phyloP scores from a whole-genome alignment of 1,140 invertebrate species.

The Drosophila azteca region DNA sequence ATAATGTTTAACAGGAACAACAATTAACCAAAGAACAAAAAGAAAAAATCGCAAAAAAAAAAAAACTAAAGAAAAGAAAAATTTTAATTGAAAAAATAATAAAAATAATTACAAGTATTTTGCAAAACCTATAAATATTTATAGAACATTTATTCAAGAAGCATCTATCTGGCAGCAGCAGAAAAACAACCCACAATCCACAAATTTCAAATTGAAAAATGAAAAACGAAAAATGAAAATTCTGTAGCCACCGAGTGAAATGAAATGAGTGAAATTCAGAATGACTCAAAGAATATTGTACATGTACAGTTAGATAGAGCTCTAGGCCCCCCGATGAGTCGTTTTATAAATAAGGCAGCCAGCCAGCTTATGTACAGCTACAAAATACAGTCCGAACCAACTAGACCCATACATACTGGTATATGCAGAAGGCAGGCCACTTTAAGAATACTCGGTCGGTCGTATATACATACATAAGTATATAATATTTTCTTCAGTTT shows the following conservation, averaged over 20 bases:
- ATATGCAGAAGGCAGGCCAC: constrained; percentile 31
- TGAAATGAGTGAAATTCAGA: constrained; percentile 61
- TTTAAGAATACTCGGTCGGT: constrained; percentile 55
- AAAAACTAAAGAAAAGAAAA: constrained; percentile 40
- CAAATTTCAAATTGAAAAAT: constrained; percentile 30
- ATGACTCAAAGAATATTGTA: constrained; percentile 26
- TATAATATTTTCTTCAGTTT: constrained; percentile 43
- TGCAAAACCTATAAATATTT: constrained; percentile 74
- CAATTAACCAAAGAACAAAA: constrained; percentile 35
- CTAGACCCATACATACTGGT: constrained; percentile 8
- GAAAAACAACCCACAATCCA: background rate
- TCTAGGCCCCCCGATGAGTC: constrained; percentile 58
- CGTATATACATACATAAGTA: too few relatives aligned
- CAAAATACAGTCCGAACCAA: constrained; percentile 27
- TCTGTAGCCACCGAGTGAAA: constrained; percentile 12
- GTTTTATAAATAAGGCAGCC: constrained; percentile 69
- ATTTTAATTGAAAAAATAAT: constrained; percentile 69
- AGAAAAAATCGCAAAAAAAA: constrained; percentile 30
- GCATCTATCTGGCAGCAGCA: constrained; percentile 44
- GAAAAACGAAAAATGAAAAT: constrained; percentile 23
- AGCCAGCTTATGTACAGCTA: constrained; percentile 41
- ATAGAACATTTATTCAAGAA: constrained; percentile 72
- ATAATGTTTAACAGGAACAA: constrained; percentile 66
- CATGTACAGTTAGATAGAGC: constrained; percentile 16
- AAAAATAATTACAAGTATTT: constrained; percentile 80